Percentiles rank a stretch among this genome's conserved stretches.
phyloP scores from a whole-genome alignment of 2,797 vertebrate genomes.

The Heteromormyrus szaboi region DNA sequence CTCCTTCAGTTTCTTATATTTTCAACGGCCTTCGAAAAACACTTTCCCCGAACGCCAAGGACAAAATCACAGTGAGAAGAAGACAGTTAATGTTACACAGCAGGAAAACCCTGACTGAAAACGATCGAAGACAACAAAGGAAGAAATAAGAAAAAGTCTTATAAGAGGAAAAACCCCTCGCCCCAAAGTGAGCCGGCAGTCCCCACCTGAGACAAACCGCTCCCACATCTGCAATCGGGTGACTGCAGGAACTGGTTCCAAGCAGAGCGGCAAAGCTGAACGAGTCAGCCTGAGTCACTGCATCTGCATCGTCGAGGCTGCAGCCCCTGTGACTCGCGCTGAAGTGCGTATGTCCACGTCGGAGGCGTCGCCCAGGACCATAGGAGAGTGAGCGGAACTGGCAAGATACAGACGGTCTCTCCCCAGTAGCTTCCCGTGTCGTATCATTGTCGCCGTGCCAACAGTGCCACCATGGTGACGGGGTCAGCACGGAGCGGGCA shows the following conservation, averaged over 20 bases:
- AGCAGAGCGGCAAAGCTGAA: background rate
- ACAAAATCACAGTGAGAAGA: background rate
- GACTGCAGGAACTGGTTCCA: background rate
- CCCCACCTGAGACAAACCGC: background rate
- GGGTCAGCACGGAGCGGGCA: background rate
- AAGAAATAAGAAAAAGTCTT: background rate
- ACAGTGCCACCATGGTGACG: background rate
- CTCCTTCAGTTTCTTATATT: background rate
- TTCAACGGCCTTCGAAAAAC: background rate
- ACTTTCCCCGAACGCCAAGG: background rate
- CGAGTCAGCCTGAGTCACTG: background rate
- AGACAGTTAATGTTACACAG: background rate
- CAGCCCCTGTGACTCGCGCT: background rate
- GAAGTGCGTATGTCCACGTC: background rate
- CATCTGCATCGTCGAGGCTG: background rate
- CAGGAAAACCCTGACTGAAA: background rate
- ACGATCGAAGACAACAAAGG: background rate
- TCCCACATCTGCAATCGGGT: background rate
- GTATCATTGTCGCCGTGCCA: background rate
- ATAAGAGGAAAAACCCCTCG: background rate
- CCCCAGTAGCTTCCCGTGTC: background rate
- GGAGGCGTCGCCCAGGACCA: background rate
- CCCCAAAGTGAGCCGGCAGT: background rate
- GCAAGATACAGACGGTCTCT: background rate
- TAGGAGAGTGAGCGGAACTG: background rate